Percentiles rank a stretch among this genome's conserved stretches.
phyloP scores from a whole-genome alignment of 92 coral and sea anemone genomes.

The Desmophyllum pertusum region DNA sequence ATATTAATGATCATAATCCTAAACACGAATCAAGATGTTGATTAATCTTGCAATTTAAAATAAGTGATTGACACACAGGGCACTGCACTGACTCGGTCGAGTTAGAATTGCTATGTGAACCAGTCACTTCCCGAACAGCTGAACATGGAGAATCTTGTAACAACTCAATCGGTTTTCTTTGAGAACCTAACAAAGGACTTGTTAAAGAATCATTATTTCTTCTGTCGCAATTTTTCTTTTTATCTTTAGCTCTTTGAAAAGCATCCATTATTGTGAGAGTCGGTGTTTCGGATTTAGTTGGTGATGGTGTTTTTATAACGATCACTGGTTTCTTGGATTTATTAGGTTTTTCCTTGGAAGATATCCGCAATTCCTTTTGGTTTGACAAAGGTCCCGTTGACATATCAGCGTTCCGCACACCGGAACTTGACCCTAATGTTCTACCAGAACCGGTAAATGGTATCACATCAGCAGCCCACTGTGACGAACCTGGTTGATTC shows the following conservation, averaged over 20 bases:
- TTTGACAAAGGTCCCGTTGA: not conserved
- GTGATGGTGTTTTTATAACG: conserved; percentile 30
- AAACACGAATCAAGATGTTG: conserved; percentile 78
- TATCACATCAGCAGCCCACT: conserved; percentile 29
- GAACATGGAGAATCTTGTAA: conserved; percentile 40
- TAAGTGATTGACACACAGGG: conserved; percentile 75
- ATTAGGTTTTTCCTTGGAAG: not conserved
- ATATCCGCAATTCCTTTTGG: not conserved
- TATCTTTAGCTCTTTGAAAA: conserved; percentile 66
- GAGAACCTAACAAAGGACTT: conserved; percentile 46
- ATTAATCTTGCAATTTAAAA: conserved; percentile 61
- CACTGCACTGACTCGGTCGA: conserved; percentile 52
- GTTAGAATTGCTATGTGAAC: not conserved
- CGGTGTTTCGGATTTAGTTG: conserved; percentile 32
- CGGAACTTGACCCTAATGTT: conserved; percentile 61
- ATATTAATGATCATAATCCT: not conserved
- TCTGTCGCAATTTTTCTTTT: conserved; percentile 3
- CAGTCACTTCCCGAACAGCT: not conserved
- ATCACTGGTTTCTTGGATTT: conserved; percentile 3
- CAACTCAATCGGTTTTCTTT: conserved; percentile 50
- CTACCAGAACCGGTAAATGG: conserved; percentile 85
- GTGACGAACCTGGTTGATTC: conserved; percentile 31
- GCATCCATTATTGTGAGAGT: conserved; percentile 80
- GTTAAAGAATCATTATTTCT: not conserved
- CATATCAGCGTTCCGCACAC: not conserved